A percentile compares a stretch with the other conserved stretches of the same genome.
Evolutionary conservation across 2,113 vertebrate species (phyloP).

Genomic region (Paradisaea rubra): DNA sequence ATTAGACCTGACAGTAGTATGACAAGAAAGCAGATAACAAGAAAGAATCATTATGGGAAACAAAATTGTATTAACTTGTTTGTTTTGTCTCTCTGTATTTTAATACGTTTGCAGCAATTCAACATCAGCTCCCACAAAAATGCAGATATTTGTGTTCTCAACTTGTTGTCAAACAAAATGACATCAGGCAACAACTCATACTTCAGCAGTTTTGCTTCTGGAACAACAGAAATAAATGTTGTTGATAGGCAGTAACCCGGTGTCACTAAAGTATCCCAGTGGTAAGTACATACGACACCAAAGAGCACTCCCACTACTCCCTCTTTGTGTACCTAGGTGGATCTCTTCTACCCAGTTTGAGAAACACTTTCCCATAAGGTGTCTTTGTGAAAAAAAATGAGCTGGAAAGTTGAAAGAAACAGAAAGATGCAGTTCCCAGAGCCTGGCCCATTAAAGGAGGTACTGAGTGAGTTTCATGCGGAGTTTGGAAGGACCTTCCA

Average conservation of each 20-base stretch:
- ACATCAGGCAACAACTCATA: background rate
- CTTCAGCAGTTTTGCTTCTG: background rate
- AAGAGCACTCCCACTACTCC: background rate
- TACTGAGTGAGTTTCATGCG: background rate
- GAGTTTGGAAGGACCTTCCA: background rate
- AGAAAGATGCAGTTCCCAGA: background rate
- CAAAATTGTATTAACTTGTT: background rate
- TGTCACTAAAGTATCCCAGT: background rate
- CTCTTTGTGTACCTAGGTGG: background rate
- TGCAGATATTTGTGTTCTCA: background rate
- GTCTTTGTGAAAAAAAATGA: background rate
- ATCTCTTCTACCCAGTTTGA: background rate
- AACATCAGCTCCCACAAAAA: background rate
- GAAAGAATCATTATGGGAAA: background rate
- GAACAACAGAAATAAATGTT: background rate
- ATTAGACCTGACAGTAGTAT: constrained; percentile 33
- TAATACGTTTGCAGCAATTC: background rate
- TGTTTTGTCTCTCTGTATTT: constrained; percentile 4
- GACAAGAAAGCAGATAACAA: constrained; percentile 16
- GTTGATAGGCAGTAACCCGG: background rate
- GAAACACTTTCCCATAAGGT: background rate
- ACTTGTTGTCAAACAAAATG: constrained; percentile 4
- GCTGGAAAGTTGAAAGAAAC: background rate
- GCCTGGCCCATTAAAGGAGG: background rate
- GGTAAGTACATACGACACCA: accelerated